Evolutionary conservation across 2,797 vertebrate genomes (phyloP).

Genomic region (Sparus aurata): DNA sequence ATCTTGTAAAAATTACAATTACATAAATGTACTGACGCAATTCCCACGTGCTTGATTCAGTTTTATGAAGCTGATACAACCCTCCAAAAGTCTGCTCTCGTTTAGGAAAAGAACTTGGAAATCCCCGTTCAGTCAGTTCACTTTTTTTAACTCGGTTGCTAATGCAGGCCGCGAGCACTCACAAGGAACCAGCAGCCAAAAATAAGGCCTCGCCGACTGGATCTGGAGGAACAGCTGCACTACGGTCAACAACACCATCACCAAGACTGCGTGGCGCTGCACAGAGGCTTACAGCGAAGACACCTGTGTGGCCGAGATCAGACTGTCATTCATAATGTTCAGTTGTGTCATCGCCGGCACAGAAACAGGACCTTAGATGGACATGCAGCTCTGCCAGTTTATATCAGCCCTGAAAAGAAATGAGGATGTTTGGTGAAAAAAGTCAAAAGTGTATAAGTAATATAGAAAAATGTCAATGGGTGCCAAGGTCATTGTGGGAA

Average conservation of each 20-base stretch:
- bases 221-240: constrained; percentile 8
- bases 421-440: too few species aligned
- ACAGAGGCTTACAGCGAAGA: neutral
- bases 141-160: constrained; percentile 19
- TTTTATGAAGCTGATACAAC: constrained; percentile 8
- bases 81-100: constrained; percentile 8
- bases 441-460: too few species aligned
- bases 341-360: neutral
- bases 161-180: constrained; percentile 20
- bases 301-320: neutral
- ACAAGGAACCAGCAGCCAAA: neutral
- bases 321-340: neutral
- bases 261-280: neutral
- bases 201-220: constrained; percentile 12
- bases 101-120: constrained; percentile 44
- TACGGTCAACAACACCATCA: neutral
- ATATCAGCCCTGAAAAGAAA: too few species aligned
- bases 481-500: too few species aligned
- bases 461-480: too few species aligned
- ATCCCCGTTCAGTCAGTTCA: constrained; percentile 36
- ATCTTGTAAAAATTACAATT: neutral
- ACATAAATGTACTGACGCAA: neutral
- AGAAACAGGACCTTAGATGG: neutral
- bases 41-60: neutral
- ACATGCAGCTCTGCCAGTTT: too few species aligned